Base-by-base conservation (phyloP, 2,113 vertebrate species). In the Arvicanthis niloticus region DNA sequence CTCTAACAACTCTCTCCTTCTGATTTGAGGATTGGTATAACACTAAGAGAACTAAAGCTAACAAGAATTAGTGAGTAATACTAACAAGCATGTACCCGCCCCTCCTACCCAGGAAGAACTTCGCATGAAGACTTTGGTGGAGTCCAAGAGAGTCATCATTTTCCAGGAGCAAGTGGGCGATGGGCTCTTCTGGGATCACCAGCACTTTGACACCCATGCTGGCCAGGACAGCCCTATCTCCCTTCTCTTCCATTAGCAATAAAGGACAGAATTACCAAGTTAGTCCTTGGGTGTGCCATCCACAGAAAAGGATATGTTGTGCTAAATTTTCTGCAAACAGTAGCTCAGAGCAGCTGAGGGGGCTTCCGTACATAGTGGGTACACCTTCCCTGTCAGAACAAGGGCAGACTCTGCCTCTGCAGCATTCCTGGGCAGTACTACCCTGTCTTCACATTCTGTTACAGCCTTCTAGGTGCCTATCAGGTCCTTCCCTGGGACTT, bases 11-110 rank as follows among this genome's bases (percentile, higher is more conserved):
- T 9, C 3, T 60, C 56, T 82, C 56, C 22, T 56, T 82, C 11
- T 40, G 7, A 60, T n/a, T 82, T 84, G 37, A 84, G 12, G 80
- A 60, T 16, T 60, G 80, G n/a, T 84, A 60, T 13, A 84, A 60
- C n/a, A 42, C 40, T 4, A 60, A 21, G 56, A 84, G 37, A 60
- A n/a, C 56, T 16, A 84, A 42, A 60, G 6, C n/a, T 40, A 60
- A n/a, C 22, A 84, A 29, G n/a, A 42, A 15, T 1, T 56, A 84
- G 80, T 56, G 19, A 34, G 10, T 12, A 40, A 40, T 60, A 29
- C n/a, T 15, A n/a, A 26, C 1, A 21, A 13, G 31, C 1, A 40
- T 3, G 7, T 24, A 62, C 60, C 5, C 3, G 5, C 8, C 34
- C 21, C 37, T 58, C 22, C 80, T 15, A 81, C 3, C 37, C 13